A percentile compares a stretch with the other conserved stretches of the same genome.
phyloP scores from a whole-genome alignment of 2,888 invertebrate species.

The Scaptodrosophila latifasciaeformis region DNA sequence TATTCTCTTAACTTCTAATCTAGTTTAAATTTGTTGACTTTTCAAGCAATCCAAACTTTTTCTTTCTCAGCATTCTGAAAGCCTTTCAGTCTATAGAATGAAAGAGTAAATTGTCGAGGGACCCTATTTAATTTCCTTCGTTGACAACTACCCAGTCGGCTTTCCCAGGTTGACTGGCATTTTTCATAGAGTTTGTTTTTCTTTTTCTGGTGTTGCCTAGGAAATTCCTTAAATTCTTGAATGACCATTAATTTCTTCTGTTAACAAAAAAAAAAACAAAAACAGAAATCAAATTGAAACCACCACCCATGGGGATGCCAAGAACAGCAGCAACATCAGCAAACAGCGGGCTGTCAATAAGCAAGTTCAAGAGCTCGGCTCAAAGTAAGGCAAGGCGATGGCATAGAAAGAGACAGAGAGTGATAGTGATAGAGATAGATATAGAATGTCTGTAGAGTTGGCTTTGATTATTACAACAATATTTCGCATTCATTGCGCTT shows the following conservation, averaged over 20 bases:
- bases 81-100: too few relatives aligned
- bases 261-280: neutral
- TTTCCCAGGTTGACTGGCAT: conserved; percentile 60
- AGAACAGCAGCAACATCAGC: conserved; percentile 7
- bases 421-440: too few relatives aligned
- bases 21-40: too few relatives aligned
- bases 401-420: too few relatives aligned
- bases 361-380: conserved; percentile 52
- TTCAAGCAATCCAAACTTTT: too few relatives aligned
- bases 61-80: too few relatives aligned
- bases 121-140: too few relatives aligned
- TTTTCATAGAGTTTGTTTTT: too few relatives aligned
- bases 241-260: conserved; percentile 54
- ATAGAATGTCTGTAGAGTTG: neutral
- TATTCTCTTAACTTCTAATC: too few relatives aligned
- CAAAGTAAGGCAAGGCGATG: too few relatives aligned
- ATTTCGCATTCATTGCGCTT: conserved; percentile 65
- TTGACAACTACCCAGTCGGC: conserved; percentile 28
- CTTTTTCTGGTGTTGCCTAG: conserved; percentile 27
- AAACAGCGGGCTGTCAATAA: conserved; percentile 15
- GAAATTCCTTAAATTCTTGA: conserved; percentile 58
- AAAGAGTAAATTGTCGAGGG: too few relatives aligned
- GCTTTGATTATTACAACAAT: conserved; percentile 56
- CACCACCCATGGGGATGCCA: conserved; percentile 25
- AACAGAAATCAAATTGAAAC: conserved; percentile 44